Evolutionary conservation across 2,888 invertebrate species (phyloP).

Genomic region (Hydropsyche betteni): DNA sequence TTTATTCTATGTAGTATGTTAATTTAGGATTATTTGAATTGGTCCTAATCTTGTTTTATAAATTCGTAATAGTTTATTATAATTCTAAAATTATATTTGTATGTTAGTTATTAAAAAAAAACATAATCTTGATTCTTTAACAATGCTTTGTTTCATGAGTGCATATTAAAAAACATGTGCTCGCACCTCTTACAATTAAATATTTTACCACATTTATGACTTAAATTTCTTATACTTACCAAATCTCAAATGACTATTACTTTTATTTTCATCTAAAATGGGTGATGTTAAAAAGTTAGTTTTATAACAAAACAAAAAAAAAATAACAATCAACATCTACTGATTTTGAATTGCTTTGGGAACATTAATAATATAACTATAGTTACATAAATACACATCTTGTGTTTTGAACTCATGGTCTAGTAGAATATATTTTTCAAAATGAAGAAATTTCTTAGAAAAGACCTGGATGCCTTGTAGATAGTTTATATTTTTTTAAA

Average conservation of each 20-base stretch:
- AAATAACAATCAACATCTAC: no score
- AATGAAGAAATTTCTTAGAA: background rate
- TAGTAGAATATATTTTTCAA: slow-evolving; percentile 5
- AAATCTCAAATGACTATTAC: background rate
- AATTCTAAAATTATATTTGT: slow-evolving; percentile 16
- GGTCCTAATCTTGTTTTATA: slow-evolving; percentile 28
- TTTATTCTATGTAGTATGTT: slow-evolving; percentile 32
- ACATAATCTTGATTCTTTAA: no score
- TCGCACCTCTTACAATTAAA: background rate
- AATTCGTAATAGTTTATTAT: slow-evolving; percentile 10
- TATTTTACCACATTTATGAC: background rate
- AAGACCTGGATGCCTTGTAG: slow-evolving; percentile 33
- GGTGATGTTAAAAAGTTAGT: background rate
- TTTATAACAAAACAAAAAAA: background rate
- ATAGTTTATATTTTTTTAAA: slow-evolving; percentile 30
- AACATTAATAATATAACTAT: background rate
- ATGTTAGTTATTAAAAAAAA: background rate
- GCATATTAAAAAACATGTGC: no score
- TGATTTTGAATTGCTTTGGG: background rate
- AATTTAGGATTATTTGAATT: slow-evolving; percentile 35
- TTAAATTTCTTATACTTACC: no score
- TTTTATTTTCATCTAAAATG: background rate
- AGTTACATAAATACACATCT: slow-evolving; percentile 4
- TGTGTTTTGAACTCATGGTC: background rate
- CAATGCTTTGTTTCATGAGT: no score